Evolutionary conservation across 2,113 vertebrate species (phyloP).

Genomic region (Silurus meridionalis): DNA sequence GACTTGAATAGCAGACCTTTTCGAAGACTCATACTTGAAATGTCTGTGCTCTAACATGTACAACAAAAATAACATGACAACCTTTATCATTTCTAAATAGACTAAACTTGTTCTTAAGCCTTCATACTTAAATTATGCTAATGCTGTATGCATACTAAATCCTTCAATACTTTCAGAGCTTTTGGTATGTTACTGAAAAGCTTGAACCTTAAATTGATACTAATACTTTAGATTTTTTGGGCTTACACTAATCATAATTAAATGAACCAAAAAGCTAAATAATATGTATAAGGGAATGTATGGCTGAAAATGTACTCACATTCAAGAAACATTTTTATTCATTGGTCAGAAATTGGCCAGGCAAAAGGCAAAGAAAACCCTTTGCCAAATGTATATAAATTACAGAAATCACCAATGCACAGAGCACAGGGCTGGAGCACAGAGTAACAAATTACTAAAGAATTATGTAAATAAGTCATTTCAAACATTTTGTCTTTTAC

Average conservation of each 20-base stretch:
- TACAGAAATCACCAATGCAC: neutral
- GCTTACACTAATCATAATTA: neutral
- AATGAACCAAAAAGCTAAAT: neutral
- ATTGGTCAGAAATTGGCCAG: neutral
- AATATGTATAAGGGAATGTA: neutral
- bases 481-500: neutral
- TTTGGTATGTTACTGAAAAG: neutral
- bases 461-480: neutral
- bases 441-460: neutral
- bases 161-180: neutral
- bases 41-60: neutral
- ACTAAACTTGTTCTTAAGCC: neutral
- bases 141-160: neutral
- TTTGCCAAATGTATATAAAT: neutral
- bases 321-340: neutral
- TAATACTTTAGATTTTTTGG: neutral
- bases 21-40: constrained; percentile 13
- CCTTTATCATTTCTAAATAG: neutral
- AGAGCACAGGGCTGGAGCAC: neutral
- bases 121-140: too few species aligned
- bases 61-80: neutral
- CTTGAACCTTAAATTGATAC: neutral
- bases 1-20: constrained; percentile 8
- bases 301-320: neutral
- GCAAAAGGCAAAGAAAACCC: neutral